A percentile compares a stretch with the other conserved stretches of the same genome.
phyloP scores from a whole-genome alignment of 2,113 vertebrate species.

The Daphoenositta chrysoptera region DNA sequence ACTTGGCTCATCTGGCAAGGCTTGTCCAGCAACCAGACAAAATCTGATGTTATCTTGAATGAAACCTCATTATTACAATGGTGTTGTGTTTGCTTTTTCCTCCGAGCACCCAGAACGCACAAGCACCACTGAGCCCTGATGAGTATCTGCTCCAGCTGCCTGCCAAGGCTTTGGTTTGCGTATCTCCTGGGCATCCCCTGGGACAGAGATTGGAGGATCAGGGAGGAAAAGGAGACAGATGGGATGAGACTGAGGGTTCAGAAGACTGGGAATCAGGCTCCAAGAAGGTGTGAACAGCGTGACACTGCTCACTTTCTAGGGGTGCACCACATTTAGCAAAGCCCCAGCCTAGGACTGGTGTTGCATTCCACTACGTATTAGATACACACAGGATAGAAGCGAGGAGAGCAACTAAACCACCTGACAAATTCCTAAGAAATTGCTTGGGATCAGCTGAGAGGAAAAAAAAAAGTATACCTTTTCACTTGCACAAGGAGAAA shows the following conservation, averaged over 20 bases:
- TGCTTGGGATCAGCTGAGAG: neutral
- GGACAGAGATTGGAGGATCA: neutral
- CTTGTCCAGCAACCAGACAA: neutral
- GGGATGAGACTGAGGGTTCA: neutral
- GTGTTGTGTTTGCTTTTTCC: neutral
- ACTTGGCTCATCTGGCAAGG: neutral
- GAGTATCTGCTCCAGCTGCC: neutral
- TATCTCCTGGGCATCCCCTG: neutral
- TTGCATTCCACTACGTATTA: neutral
- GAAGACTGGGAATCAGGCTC: neutral
- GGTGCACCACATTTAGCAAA: neutral
- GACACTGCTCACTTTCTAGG: neutral
- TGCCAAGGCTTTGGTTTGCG: neutral
- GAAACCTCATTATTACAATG: neutral
- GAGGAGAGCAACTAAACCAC: neutral
- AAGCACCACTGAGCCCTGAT: neutral
- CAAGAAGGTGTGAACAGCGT: neutral
- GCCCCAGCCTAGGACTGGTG: neutral
- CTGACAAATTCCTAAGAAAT: neutral
- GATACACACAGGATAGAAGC: neutral
- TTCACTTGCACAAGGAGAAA: neutral
- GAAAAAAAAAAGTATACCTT: neutral
- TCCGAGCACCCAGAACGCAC: neutral
- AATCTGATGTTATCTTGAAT: slow-evolving; percentile 16
- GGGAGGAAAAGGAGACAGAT: neutral